Evolutionary conservation across 2,888 invertebrate genomes (phyloP).

Genomic region (Nysson spinosus): DNA sequence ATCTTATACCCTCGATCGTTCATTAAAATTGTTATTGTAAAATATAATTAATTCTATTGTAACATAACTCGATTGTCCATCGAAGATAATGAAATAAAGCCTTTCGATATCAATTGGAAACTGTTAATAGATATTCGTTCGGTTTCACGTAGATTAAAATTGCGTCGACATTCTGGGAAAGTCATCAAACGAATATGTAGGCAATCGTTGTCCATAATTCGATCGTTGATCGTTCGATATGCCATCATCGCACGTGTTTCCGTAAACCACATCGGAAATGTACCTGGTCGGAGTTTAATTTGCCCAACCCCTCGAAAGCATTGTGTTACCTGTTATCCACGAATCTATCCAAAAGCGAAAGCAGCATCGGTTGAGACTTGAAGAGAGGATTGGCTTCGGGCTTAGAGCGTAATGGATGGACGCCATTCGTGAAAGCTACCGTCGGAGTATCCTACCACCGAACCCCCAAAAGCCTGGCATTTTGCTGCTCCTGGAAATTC

Average conservation of each 20-base stretch:
- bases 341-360: neutral
- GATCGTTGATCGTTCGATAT: constrained; percentile 10
- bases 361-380: constrained; percentile 2
- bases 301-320: constrained; percentile 10
- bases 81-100: too few species aligned
- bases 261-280: constrained; percentile 39
- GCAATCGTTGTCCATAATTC: neutral
- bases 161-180: too few species aligned
- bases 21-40: too few species aligned
- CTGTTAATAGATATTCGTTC: too few species aligned
- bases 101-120: too few species aligned
- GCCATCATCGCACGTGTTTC: constrained; percentile 1
- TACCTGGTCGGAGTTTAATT: constrained; percentile 33
- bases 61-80: too few species aligned
- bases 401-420: constrained; percentile 14
- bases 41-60: too few species aligned
- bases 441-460: neutral
- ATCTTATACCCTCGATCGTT: too few species aligned
- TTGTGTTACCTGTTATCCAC: neutral
- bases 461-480: too few species aligned
- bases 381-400: constrained; percentile 11
- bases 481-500: too few species aligned
- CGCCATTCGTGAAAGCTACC: constrained; percentile 1
- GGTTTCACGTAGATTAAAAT: too few species aligned
- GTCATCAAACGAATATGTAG: too few species aligned